These are phyloP conservation scores for Chironomus riparius DNA, from an alignment of 2,888 invertebrate genomes.

Conservation along the genomic window DNA sequence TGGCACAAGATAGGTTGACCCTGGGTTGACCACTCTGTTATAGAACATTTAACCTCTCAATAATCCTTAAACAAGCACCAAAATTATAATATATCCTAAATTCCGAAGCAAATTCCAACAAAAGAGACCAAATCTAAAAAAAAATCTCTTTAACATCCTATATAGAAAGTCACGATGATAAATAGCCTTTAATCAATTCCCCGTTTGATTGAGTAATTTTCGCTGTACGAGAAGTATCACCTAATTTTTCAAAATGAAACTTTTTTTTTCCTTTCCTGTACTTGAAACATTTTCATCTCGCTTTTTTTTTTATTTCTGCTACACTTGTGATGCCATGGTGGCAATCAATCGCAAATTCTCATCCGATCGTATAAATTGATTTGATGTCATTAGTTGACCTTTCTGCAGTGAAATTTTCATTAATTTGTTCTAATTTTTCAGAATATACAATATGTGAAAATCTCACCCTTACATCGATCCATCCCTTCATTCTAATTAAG, in stretches of 20 bases:
- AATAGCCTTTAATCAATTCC: constrained; percentile 20
- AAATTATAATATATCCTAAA: no score
- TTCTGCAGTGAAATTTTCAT: neutral
- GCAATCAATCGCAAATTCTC: neutral
- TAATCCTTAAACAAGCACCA: no score
- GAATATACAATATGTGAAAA: no score
- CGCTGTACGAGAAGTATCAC: neutral
- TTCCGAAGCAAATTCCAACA: no score
- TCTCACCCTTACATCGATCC: neutral
- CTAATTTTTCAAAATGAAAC: no score
- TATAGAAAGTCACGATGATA: neutral
- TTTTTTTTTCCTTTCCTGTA: no score
- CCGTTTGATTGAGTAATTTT: constrained; percentile 17
- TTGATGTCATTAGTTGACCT: constrained; percentile 18
- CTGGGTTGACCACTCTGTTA: no score
- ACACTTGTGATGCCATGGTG: neutral
- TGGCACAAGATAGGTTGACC: no score
- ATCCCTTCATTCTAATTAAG: neutral
- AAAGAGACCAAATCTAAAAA: no score
- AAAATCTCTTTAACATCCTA: no score
- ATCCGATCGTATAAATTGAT: neutral
- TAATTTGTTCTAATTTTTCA: neutral
- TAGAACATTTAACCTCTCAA: no score
- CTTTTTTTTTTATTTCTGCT: neutral
- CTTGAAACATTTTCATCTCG: no score